These are phyloP conservation scores for Iguana delicatissima DNA, from an alignment of 2,797 vertebrate genomes.

Conservation along the genomic window DNA sequence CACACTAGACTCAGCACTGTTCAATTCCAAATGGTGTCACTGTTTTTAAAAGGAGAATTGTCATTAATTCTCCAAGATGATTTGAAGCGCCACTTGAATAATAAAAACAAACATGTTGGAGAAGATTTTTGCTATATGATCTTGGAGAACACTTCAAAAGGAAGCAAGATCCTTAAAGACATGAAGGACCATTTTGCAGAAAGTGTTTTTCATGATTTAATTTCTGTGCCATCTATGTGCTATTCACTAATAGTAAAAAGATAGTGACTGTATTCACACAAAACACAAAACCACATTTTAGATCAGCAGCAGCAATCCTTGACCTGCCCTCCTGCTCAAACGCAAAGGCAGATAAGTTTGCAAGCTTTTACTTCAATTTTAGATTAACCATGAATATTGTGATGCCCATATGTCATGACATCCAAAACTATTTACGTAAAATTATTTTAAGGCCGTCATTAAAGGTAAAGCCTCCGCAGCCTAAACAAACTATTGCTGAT, in stretches of 20 bases:
- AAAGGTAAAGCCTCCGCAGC: too few species aligned
- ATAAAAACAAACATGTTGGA: constrained; percentile 46
- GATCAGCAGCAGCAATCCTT: neutral
- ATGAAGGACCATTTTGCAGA: constrained; percentile 10
- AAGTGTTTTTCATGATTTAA: constrained; percentile 13
- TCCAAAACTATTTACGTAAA: neutral
- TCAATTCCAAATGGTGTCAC: constrained; percentile 59
- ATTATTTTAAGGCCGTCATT: too few species aligned
- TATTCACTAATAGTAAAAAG: neutral
- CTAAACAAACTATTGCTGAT: too few species aligned
- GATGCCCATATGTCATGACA: neutral
- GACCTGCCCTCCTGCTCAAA: neutral
- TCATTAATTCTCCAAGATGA: constrained; percentile 67
- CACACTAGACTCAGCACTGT: constrained; percentile 66
- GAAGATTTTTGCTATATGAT: constrained; percentile 9
- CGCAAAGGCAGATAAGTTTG: neutral
- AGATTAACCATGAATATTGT: neutral
- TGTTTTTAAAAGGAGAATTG: constrained; percentile 65
- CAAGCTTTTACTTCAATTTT: neutral
- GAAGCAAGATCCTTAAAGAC: neutral
- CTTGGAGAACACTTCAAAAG: constrained; percentile 16
- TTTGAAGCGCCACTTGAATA: constrained; percentile 70
- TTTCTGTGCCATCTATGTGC: neutral
- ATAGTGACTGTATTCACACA: neutral
- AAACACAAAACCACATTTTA: neutral